Evolutionary conservation across 2,797 vertebrate species (phyloP).

Genomic region (Amphiprion clarkii): DNA sequence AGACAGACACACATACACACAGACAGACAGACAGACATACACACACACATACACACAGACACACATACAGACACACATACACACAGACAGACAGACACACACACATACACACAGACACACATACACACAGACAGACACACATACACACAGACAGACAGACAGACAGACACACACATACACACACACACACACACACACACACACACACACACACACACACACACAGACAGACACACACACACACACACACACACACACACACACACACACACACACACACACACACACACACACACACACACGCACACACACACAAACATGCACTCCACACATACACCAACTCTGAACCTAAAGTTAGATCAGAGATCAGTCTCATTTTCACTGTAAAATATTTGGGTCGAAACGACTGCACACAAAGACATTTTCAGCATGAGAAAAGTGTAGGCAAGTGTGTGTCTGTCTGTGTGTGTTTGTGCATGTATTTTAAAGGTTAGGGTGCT

Average conservation of each 20-base stretch:
- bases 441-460: slow-evolving; percentile 8
- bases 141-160: not conserved
- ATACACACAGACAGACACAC: slow-evolving; percentile 12
- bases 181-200: not conserved
- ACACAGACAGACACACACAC: not conserved
- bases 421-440: slow-evolving; percentile 39
- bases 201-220: slow-evolving; percentile 3
- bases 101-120: too few species aligned
- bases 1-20: not conserved
- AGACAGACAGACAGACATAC: slow-evolving; percentile 5
- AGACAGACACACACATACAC: too few species aligned
- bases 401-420: slow-evolving; percentile 20
- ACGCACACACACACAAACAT: slow-evolving; percentile 1
- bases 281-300: slow-evolving; percentile 3
- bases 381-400: slow-evolving; percentile 36
- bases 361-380: slow-evolving; percentile 41
- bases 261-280: not conserved
- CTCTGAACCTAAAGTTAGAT: slow-evolving; percentile 26
- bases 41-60: slow-evolving; percentile 1
- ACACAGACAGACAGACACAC: not conserved
- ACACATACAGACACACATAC: slow-evolving; percentile 9
- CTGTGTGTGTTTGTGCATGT: slow-evolving; percentile 5
- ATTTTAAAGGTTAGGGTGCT: not conserved
- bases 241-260: slow-evolving; percentile 4
- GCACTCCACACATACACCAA: not conserved